These are phyloP conservation scores for Cyanoderma ruficeps DNA, from an alignment of 2,113 vertebrate genomes.

Conservation along the genomic window DNA sequence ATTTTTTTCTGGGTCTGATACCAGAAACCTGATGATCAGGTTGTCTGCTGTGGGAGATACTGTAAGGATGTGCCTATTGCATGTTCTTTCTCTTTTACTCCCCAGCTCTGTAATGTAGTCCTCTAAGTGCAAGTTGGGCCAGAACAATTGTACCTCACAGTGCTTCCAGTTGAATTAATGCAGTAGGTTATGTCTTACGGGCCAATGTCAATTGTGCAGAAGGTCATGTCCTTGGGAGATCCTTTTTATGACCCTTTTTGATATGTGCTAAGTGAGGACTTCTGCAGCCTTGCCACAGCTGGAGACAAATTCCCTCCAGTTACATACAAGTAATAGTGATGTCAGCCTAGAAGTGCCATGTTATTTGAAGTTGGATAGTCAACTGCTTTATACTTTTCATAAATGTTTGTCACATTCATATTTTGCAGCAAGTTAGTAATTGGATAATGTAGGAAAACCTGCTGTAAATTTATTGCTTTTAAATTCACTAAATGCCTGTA, in stretches of 20 bases:
- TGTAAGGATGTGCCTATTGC: neutral
- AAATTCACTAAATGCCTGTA: neutral
- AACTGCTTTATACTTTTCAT: neutral
- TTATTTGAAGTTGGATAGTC: neutral
- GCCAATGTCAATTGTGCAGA: neutral
- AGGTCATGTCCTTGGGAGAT: neutral
- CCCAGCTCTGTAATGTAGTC: neutral
- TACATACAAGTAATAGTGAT: neutral
- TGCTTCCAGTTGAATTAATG: neutral
- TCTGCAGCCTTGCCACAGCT: neutral
- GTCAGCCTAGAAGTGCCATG: neutral
- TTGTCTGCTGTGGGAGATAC: neutral
- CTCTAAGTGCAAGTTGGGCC: neutral
- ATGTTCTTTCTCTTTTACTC: neutral
- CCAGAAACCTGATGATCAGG: neutral
- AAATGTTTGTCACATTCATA: neutral
- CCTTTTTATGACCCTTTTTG: neutral
- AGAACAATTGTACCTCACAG: neutral
- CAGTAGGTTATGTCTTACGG: neutral
- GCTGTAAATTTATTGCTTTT: neutral
- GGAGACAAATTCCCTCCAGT: neutral
- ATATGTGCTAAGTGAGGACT: neutral
- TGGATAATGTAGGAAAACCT: neutral
- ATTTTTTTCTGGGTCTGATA: neutral
- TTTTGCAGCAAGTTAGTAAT: neutral